A percentile compares a stretch with the other conserved stretches of the same genome.
These are phyloP conservation scores for Oppia nitens DNA, from an alignment of 1,140 invertebrate genomes.

Conservation along the genomic window DNA sequence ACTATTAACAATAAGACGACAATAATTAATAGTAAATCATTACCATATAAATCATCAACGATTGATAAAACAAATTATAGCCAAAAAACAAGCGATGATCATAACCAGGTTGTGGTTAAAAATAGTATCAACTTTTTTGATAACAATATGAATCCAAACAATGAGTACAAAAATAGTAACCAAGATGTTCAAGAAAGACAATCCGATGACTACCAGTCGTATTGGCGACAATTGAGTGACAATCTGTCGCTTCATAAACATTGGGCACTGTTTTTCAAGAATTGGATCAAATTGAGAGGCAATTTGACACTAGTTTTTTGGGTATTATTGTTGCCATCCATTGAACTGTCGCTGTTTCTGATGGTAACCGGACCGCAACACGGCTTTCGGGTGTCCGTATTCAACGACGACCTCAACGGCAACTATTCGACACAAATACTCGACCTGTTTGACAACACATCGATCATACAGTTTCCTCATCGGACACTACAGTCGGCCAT, in stretches of 20 bases:
- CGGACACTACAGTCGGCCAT: not conserved
- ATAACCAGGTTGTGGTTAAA: no score
- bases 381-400: constrained; percentile 60
- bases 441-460: not conserved
- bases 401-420: constrained; percentile 30
- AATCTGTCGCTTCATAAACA: not conserved
- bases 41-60: no score
- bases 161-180: not conserved
- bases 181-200: not conserved
- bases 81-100: no score
- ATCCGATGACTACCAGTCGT: not conserved
- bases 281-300: constrained; percentile 11
- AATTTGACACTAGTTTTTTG: constrained; percentile 35
- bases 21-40: no score
- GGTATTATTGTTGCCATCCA: constrained; percentile 71
- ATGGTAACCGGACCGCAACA: constrained; percentile 73
- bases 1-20: no score
- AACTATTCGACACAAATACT: not conserved
- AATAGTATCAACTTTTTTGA: no score
- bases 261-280: constrained; percentile 6
- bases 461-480: not conserved
- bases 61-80: no score
- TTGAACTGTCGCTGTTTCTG: constrained; percentile 84
- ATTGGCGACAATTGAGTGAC: not conserved
- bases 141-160: not conserved